Evolutionary conservation across 2,797 vertebrate species (phyloP).

Genomic region (Thalassophryne amazonica): DNA sequence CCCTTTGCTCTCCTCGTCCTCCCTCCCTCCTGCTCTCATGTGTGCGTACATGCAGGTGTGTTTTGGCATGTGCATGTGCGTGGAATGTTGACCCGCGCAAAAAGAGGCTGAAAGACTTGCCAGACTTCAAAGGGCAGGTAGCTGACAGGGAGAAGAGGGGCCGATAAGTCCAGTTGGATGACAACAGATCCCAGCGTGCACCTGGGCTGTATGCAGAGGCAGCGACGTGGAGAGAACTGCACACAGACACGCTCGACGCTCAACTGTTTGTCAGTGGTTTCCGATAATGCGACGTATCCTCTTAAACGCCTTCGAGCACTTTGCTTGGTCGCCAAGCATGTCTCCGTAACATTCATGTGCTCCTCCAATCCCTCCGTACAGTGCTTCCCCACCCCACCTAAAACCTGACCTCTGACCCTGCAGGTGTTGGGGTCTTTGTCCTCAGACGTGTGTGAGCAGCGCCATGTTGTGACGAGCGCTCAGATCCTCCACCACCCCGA

Average conservation of each 20-base stretch:
- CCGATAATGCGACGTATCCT: constrained; percentile 41
- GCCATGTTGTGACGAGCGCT: constrained; percentile 80
- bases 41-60: constrained; percentile 29
- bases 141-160: constrained; percentile 67
- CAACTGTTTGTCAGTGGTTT: constrained; percentile 48
- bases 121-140: constrained; percentile 79
- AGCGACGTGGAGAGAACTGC: constrained; percentile 60
- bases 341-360: constrained; percentile 44
- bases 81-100: constrained; percentile 73
- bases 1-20: constrained; percentile 41
- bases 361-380: constrained; percentile 29
- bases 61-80: constrained; percentile 9
- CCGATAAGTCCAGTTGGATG: constrained; percentile 64
- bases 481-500: constrained; percentile 64
- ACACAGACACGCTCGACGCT: constrained; percentile 22
- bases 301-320: constrained; percentile 56
- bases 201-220: constrained; percentile 80
- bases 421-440: constrained; percentile 91
- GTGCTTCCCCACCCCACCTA: constrained; percentile 49
- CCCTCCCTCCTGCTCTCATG: constrained; percentile 29
- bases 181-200: constrained; percentile 80
- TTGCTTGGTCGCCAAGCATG: constrained; percentile 57
- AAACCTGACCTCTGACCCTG: constrained; percentile 78
- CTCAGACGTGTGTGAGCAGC: constrained; percentile 78
- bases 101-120: constrained; percentile 74